A percentile compares a stretch with the other conserved stretches of the same genome.
These are phyloP conservation scores for Trachops cirrhosus DNA, from an alignment of 2,797 vertebrate genomes.

Conservation along the genomic window DNA sequence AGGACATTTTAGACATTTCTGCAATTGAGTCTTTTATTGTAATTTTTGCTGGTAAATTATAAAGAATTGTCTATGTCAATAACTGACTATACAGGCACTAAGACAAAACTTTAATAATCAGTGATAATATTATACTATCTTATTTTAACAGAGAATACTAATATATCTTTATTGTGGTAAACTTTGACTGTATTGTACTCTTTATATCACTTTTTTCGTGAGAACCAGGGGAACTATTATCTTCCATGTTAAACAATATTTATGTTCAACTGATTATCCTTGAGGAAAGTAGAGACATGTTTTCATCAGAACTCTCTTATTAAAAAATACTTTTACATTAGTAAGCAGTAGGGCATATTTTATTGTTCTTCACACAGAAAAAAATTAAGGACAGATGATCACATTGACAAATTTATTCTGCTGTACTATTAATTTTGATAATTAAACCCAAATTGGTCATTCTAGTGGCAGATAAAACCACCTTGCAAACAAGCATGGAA, in stretches of 20 bases:
- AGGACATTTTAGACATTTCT: conserved; percentile 77
- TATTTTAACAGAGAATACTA: conserved; percentile 58
- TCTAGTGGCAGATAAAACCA: conserved; percentile 36
- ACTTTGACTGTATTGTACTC: conserved; percentile 20
- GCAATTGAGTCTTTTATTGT: conserved; percentile 71
- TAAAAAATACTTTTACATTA: neutral
- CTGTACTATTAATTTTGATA: conserved; percentile 17
- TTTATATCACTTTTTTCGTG: neutral
- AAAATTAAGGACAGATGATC: conserved; percentile 40
- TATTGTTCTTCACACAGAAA: conserved; percentile 50
- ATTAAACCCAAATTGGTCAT: neutral
- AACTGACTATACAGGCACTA: conserved; percentile 66
- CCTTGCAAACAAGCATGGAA: neutral
- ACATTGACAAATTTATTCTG: conserved; percentile 8
- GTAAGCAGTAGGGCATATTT: conserved; percentile 52
- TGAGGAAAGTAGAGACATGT: conserved; percentile 32
- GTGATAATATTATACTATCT: conserved; percentile 8
- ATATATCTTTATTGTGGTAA: conserved; percentile 38
- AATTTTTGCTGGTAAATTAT: conserved; percentile 74
- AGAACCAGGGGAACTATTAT: neutral
- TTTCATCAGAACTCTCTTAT: conserved; percentile 42
- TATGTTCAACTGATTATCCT: neutral
- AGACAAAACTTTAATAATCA: conserved; percentile 74
- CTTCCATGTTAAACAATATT: conserved; percentile 43
- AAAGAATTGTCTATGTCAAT: conserved; percentile 76